Evolutionary conservation across 2,113 vertebrate genomes (phyloP).

Genomic region (Trogon melanurus): DNA sequence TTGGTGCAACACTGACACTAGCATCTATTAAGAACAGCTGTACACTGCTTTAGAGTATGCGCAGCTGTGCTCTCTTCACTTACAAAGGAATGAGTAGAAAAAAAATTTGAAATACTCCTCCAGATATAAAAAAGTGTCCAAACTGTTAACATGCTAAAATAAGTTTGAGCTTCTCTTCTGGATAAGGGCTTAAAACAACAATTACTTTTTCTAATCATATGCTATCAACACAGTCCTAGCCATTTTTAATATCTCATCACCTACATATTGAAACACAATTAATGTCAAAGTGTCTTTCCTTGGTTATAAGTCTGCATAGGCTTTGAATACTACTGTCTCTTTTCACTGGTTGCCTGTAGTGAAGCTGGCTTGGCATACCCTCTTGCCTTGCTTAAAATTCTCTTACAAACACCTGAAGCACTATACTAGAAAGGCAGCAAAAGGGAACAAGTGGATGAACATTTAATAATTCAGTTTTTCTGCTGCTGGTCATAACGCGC

Average conservation of each 20-base stretch:
- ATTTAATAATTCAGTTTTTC: background rate
- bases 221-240: background rate
- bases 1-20: background rate
- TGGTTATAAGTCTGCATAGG: background rate
- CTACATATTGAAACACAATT: background rate
- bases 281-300: background rate
- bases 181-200: background rate
- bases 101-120: background rate
- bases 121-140: background rate
- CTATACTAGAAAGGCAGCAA: background rate
- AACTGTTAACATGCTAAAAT: background rate
- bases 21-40: background rate
- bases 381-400: background rate
- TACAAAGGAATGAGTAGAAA: background rate
- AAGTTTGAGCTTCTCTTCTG: background rate
- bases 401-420: background rate
- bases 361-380: background rate
- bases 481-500: background rate
- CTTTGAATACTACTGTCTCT: background rate
- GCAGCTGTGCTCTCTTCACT: background rate
- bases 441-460: background rate
- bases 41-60: background rate
- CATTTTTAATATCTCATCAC: background rate
- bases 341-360: background rate
- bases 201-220: background rate